phyloP scores from a whole-genome alignment of 2,797 vertebrate genomes.

The Sarcoramphus papa region DNA sequence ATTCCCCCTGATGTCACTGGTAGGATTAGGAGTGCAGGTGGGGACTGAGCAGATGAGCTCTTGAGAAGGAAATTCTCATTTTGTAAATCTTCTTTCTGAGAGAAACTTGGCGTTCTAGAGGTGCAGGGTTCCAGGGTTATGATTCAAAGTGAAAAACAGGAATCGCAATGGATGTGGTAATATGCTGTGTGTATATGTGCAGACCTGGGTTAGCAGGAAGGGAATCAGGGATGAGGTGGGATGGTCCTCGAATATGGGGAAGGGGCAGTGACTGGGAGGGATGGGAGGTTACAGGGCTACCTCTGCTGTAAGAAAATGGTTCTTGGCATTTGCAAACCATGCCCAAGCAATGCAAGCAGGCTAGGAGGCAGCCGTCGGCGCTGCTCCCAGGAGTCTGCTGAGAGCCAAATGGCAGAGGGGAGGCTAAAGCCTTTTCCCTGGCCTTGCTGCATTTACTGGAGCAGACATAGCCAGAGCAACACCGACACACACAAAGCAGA shows the following conservation, averaged over 20 bases:
- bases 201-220: accelerated
- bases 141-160: neutral
- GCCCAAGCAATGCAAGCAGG: neutral
- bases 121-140: neutral
- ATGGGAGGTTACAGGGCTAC: neutral
- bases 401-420: neutral
- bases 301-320: neutral
- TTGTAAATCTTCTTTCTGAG: slow-evolving; percentile 35
- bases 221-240: accelerated
- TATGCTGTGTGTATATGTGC: neutral
- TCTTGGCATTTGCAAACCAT: neutral
- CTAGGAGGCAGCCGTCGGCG: neutral
- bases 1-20: neutral
- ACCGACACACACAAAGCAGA: neutral
- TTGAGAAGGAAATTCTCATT: slow-evolving; percentile 29
- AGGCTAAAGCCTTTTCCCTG: neutral
- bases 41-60: neutral
- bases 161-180: neutral
- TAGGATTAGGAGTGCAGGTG: slow-evolving; percentile 15
- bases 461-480: neutral
- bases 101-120: slow-evolving; percentile 4
- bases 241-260: neutral
- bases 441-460: neutral
- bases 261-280: neutral
- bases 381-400: neutral